Base-by-base conservation (phyloP, 2,888 invertebrate genomes). In the Leucoma salicis region DNA sequence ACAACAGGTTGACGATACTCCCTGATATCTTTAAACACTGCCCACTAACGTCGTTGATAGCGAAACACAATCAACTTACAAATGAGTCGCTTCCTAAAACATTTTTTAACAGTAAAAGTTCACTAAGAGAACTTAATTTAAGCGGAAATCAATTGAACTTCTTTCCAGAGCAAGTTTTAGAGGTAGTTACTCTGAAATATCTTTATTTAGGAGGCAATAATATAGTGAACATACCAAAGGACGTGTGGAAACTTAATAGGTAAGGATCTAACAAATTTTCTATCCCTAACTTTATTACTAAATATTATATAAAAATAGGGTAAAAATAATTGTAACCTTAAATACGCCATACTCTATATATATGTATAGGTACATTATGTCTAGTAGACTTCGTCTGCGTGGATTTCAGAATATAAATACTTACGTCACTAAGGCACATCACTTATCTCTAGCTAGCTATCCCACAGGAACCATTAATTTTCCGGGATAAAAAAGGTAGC, bases 131-230 rank as follows among this genome's bases (percentile, higher is more conserved):
- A 73, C 81, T 99, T n/a, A 99, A 99, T 87, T 89, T 99, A 24
- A 97, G 97, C 82, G 99, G 99, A 6, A 99, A 99, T 81, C 89
- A 92, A 47, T 83, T 99, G 39, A 93, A 92, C 16, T 89, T 91
- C 35, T 95, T 99, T 70, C 99, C 99, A 0, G 94, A 94, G 63
- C 97, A 97, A 85, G 87, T 98, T 39, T 90, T 97, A 51, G 95
- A 97, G 53, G 82, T 98, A 57, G 75, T 86, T 14, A 91, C 92
- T 37, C 90, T 99, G 32, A 95, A 92, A 76, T 96, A 95, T 75
- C 92, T 99, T 16, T 98, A 98, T 80, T 86, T 99, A 58, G 98
- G 98, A 25, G 96, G 95, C 24, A 99, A 99, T 85, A 91, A 91
- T 55, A 95, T 99, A 66, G 85, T 91, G 42, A 92, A 92, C 53